phyloP scores from a whole-genome alignment of 2,888 invertebrate genomes.

The Hemaris fuciformis region DNA sequence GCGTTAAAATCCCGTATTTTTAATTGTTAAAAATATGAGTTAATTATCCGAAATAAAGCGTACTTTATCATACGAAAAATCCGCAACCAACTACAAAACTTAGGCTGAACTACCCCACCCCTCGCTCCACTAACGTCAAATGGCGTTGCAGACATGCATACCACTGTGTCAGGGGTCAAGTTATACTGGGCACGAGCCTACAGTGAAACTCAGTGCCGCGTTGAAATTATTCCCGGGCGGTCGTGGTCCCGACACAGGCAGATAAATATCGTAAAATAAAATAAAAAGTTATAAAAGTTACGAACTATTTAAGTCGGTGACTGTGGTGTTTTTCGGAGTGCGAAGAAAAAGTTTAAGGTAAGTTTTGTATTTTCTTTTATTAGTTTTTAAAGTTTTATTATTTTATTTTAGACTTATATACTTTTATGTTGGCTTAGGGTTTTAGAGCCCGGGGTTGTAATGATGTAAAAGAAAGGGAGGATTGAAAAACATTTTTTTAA shows the following conservation, averaged over 20 bases:
- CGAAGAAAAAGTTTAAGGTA: neutral
- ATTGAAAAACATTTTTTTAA: too few species aligned
- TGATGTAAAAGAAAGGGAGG: too few species aligned
- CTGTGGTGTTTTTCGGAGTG: neutral
- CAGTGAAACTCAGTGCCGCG: slow-evolving; percentile 1
- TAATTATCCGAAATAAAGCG: neutral
- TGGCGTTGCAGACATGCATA: slow-evolving; percentile 29
- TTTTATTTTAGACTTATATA: neutral
- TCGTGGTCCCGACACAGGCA: neutral
- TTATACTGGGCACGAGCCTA: slow-evolving; percentile 21
- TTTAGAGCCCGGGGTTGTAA: neutral
- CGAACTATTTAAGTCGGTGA: neutral
- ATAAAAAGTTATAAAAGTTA: neutral
- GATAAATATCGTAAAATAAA: neutral
- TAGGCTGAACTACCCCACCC: slow-evolving; percentile 21
- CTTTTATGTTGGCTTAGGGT: neutral
- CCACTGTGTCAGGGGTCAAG: slow-evolving; percentile 19
- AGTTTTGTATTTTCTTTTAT: neutral
- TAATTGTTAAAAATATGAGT: neutral
- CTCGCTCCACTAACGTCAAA: slow-evolving; percentile 20
- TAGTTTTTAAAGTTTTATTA: neutral
- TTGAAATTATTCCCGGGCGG: slow-evolving; percentile 3
- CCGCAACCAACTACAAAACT: slow-evolving; percentile 18
- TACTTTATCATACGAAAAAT: slow-evolving; percentile 7
- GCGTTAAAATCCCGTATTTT: too few species aligned